Evolutionary conservation across 2,888 invertebrate genomes (phyloP).

Genomic region (Enchytraeus crypticus): DNA sequence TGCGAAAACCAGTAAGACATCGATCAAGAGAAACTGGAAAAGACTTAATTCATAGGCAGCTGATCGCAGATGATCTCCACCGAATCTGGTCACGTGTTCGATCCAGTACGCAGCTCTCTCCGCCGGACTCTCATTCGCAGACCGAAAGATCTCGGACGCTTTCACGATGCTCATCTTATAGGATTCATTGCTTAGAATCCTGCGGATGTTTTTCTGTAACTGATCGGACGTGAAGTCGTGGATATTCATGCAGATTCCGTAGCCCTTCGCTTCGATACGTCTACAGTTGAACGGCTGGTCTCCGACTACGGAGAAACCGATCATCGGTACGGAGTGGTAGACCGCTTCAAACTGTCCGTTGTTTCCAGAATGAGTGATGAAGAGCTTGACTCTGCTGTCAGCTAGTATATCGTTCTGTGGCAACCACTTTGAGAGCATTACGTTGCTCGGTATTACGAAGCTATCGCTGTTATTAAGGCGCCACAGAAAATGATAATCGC

Average conservation of each 20-base stretch:
- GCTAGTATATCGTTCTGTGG: slow-evolving; percentile 14
- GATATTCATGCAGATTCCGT: slow-evolving; percentile 5
- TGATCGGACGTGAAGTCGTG: slow-evolving; percentile 4
- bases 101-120: slow-evolving; percentile 13
- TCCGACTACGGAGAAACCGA: slow-evolving; percentile 9
- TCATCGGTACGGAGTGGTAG: slow-evolving; percentile 14
- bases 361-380: slow-evolving; percentile 17
- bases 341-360: slow-evolving; percentile 14
- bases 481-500: slow-evolving; percentile 10
- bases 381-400: neutral
- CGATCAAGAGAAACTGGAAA: slow-evolving; percentile 26
- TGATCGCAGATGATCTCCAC: slow-evolving; percentile 12
- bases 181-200: slow-evolving; percentile 3
- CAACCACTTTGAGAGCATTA: slow-evolving; percentile 12
- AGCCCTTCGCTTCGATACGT: slow-evolving; percentile 2
- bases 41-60: slow-evolving; percentile 8
- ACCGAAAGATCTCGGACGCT: slow-evolving; percentile 13
- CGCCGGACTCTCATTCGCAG: neutral
- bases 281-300: slow-evolving; percentile 12
- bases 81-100: slow-evolving; percentile 14
- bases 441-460: slow-evolving; percentile 10
- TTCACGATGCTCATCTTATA: slow-evolving; percentile 5
- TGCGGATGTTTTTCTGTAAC: neutral
- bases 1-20: slow-evolving; percentile 14
- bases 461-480: neutral